Percentiles rank a stretch among this genome's conserved stretches.
phyloP scores from a whole-genome alignment of 2,797 vertebrate genomes.

The Euthynnus affinis region DNA sequence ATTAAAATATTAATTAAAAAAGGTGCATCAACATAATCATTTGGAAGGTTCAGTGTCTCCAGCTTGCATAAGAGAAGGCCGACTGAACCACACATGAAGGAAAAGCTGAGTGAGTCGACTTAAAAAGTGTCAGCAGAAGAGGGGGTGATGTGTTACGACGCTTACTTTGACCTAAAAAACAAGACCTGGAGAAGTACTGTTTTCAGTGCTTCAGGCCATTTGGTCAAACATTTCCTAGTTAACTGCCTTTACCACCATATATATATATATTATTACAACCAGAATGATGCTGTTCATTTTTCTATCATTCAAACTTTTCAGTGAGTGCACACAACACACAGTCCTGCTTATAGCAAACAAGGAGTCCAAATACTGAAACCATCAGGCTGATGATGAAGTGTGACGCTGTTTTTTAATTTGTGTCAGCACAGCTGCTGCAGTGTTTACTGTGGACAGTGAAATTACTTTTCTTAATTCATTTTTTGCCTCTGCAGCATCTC shows the following conservation, averaged over 20 bases:
- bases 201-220: not conserved
- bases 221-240: not conserved
- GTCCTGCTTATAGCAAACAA: not conserved
- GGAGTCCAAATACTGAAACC: not conserved
- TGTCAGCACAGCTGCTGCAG: not conserved
- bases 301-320: not conserved
- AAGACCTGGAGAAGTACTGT: not conserved
- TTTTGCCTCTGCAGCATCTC: not conserved
- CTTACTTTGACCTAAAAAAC: not conserved
- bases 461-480: not conserved
- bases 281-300: not conserved
- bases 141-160: not conserved
- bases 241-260: not conserved
- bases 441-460: not conserved
- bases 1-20: not conserved
- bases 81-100: not conserved
- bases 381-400: not conserved
- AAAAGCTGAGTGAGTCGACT: not conserved
- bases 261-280: not conserved
- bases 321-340: too few species aligned
- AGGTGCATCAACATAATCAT: not conserved
- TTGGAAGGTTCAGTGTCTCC: not conserved
- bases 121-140: not conserved
- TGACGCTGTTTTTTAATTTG: too few species aligned
- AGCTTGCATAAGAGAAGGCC: not conserved